phyloP scores from a whole-genome alignment of 1,140 invertebrate species.

The Ips nitidus region DNA sequence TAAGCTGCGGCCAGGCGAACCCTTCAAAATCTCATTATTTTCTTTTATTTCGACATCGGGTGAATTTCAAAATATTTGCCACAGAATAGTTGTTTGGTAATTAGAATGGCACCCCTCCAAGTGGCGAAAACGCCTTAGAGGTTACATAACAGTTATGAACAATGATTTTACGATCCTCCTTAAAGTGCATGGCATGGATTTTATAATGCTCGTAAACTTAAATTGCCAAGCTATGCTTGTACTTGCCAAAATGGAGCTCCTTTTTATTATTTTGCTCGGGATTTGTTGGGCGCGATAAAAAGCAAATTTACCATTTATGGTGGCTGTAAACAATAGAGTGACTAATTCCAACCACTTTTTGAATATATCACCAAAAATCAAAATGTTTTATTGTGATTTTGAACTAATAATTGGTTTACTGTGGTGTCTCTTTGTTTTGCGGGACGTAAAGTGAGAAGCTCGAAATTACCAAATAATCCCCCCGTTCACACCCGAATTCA shows the following conservation, averaged over 20 bases:
- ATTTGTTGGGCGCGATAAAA: no score
- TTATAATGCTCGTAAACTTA: constrained; percentile 12
- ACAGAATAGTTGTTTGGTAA: background rate
- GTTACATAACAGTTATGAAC: background rate
- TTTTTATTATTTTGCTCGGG: background rate
- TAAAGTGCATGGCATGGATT: constrained; percentile 5
- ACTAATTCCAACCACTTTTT: no score
- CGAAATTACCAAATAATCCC: constrained; percentile 15
- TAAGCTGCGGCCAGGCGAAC: no score
- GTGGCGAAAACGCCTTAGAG: background rate
- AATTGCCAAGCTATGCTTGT: constrained; percentile 1
- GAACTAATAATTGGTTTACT: no score
- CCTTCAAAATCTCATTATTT: no score
- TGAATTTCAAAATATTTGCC: no score
- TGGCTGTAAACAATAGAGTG: no score
- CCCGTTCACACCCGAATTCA: background rate
- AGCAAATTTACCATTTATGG: no score
- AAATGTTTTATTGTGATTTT: no score
- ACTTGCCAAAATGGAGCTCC: background rate
- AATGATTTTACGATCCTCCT: constrained; percentile 8
- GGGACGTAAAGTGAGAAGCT: background rate
- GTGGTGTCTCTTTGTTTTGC: no score
- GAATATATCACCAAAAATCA: no score
- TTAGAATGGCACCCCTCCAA: background rate
- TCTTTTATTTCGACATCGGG: no score